phyloP scores from a whole-genome alignment of 1,140 invertebrate species.

The Lepidostoma basale region DNA sequence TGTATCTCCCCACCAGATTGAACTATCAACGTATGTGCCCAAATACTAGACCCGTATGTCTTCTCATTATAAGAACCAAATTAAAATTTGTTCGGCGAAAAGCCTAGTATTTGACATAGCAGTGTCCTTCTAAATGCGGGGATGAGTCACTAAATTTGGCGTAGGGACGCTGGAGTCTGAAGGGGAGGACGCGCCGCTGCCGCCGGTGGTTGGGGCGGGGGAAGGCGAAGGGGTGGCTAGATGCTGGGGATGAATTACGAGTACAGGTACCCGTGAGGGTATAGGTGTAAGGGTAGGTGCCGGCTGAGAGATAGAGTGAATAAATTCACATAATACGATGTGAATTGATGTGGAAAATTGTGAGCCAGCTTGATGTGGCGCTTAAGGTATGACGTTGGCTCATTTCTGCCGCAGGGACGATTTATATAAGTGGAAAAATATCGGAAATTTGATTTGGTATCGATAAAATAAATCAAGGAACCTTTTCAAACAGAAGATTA shows the following conservation, averaged over 20 bases:
- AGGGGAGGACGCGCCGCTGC: neutral
- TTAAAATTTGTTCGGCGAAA: no score
- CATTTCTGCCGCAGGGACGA: constrained; percentile 25
- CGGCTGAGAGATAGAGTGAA: constrained; percentile 38
- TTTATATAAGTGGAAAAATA: constrained; percentile 39
- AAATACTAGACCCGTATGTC: no score
- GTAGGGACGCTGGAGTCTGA: neutral
- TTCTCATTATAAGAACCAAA: no score
- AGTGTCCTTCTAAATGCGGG: neutral
- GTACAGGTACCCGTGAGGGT: constrained; percentile 29
- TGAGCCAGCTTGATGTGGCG: constrained; percentile 33
- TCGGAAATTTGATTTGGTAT: constrained; percentile 27
- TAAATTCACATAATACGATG: constrained; percentile 45
- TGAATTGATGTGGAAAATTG: constrained; percentile 43
- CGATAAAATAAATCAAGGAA: constrained; percentile 22
- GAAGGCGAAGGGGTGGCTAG: neutral
- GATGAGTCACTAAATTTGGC: constrained; percentile 5
- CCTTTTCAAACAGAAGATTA: constrained; percentile 10
- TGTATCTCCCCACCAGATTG: no score
- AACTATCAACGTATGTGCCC: no score
- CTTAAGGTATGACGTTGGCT: constrained; percentile 22
- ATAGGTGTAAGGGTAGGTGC: constrained; percentile 25
- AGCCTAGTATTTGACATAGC: constrained; percentile 18
- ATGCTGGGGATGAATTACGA: constrained; percentile 22
- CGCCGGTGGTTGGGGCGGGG: neutral